phyloP scores from a whole-genome alignment of 2,888 invertebrate genomes.

The Perdita meconis region DNA sequence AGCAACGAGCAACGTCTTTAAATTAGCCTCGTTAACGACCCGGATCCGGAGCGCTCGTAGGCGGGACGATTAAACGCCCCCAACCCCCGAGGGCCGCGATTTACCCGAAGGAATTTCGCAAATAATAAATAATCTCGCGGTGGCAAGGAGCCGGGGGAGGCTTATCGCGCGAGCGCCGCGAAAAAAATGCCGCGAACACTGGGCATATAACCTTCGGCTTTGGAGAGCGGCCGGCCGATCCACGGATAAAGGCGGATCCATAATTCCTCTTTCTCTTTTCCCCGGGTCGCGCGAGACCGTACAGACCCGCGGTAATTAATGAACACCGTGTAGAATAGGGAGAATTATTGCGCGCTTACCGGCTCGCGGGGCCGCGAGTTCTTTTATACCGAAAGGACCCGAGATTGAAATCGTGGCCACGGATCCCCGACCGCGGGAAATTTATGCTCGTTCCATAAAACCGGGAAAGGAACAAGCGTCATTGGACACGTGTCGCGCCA shows the following conservation, averaged over 20 bases:
- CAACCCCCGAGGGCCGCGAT: conserved; percentile 11
- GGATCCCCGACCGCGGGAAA: conserved; percentile 52
- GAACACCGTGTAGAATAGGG: conserved; percentile 78
- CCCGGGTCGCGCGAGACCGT: conserved; percentile 57
- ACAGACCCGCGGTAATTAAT: conserved; percentile 73
- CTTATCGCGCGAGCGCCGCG: conserved; percentile 57
- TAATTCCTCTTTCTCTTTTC: conserved; percentile 76
- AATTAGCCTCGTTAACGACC: too few relatives aligned
- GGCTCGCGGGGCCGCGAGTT: conserved; percentile 58
- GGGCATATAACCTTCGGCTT: conserved; percentile 55
- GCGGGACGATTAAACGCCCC: not conserved
- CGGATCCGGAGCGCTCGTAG: not conserved
- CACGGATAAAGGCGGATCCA: conserved; percentile 77
- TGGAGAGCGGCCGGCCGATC: conserved; percentile 62
- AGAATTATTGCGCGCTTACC: conserved; percentile 77
- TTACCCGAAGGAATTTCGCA: conserved; percentile 39
- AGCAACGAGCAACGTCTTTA: not conserved
- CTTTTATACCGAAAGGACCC: conserved; percentile 67
- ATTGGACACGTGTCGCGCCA: conserved; percentile 56
- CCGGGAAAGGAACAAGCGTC: conserved; percentile 61
- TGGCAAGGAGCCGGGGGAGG: conserved; percentile 37
- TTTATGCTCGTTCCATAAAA: conserved; percentile 66
- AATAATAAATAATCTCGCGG: conserved; percentile 65
- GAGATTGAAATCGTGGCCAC: conserved; percentile 71
- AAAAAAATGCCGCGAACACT: conserved; percentile 56